Evolutionary conservation across 2,888 invertebrate species (phyloP), one percentile per base, ranked within the genome.

Genomic region (Drosophila pegasa): DNA sequence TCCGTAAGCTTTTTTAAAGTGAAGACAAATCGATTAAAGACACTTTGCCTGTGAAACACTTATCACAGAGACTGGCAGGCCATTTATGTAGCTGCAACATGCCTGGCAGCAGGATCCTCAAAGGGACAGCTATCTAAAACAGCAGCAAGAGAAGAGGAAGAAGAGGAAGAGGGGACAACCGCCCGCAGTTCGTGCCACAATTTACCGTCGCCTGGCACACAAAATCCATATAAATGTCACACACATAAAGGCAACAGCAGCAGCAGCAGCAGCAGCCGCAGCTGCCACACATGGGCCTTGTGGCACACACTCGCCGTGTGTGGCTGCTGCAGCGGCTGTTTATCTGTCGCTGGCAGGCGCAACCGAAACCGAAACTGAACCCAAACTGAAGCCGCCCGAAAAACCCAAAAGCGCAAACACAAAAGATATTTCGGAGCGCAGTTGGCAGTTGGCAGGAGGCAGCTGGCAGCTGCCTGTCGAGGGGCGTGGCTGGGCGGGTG

Each of bases 161-260:
- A 1, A 7, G 38, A 1, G 12, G 40, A 12, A 2, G 12, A 1
- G 3, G 31, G 18, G 16, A 31, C 18, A 12, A 22, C 37, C 57
- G 40, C 60, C 60, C 37, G 70, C 55, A 55, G 78, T 33, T 77
- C 71, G 77, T 71, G 71, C 66, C 63, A 67, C 54, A 62, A 63
- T 72, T 55, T 61, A 43, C 45, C 63, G 54, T 63, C 48, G 59
- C 41, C 51, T 37, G 57, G 54, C 63, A 56, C 37, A 65, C 40
- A 69, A 69, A 70, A 57, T 65, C 69, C 71, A 76, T 63, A 83
- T 68, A 79, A 82, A 79, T 71, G 73, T 67, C 76, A 76, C 77
- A 76, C 66, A 56, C 58, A 64, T 14, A 38, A 41, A 22, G 54
- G 56, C 20, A 22, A 16, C 55, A 59, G 10, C 45, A 70, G 61